phyloP scores from a whole-genome alignment of 2,888 invertebrate genomes.

The Scotopteryx bipunctaria region DNA sequence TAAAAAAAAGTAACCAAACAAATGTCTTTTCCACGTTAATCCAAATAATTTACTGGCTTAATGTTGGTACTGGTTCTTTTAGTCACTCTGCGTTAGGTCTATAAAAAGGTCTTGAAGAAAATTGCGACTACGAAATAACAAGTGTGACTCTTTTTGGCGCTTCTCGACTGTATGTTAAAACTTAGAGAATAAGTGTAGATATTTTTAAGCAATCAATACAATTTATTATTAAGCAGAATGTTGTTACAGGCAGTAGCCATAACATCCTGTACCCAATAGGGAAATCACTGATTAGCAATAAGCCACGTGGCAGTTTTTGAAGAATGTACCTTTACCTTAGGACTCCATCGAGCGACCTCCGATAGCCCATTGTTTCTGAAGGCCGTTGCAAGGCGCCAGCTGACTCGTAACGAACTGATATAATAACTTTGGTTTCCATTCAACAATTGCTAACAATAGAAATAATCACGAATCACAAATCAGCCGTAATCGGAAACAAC shows the following conservation, averaged over 20 bases:
- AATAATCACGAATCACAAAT: constrained; percentile 32
- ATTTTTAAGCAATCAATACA: background rate
- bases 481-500: constrained; percentile 31
- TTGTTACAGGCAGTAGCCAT: constrained; percentile 15
- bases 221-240: background rate
- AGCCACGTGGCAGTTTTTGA: constrained; percentile 19
- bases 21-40: constrained; percentile 2
- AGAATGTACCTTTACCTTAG: constrained; percentile 10
- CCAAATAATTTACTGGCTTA: background rate
- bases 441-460: constrained; percentile 35
- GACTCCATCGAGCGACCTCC: constrained; percentile 26
- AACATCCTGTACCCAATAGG: constrained; percentile 26
- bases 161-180: no score
- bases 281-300: constrained; percentile 34
- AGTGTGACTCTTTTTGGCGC: no score
- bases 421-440: constrained; percentile 39
- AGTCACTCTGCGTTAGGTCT: no score
- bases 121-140: no score
- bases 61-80: no score
- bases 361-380: constrained; percentile 54
- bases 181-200: no score
- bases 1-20: constrained; percentile 2
- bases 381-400: constrained; percentile 54
- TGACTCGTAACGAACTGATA: constrained; percentile 52
- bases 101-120: no score